phyloP scores from a whole-genome alignment of 2,797 vertebrate genomes.

The Propithecus perrieri region DNA sequence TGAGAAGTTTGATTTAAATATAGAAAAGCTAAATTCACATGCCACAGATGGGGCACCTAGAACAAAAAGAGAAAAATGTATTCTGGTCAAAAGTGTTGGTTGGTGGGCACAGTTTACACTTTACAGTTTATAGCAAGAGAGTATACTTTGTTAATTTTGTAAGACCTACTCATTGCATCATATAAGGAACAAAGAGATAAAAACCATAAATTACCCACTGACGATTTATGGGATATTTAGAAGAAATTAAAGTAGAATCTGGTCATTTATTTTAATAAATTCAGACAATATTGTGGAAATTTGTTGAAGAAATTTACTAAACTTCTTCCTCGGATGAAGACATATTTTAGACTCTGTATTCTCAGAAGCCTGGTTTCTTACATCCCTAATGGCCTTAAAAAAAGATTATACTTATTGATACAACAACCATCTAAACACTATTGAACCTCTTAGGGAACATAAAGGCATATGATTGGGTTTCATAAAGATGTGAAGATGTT shows the following conservation, averaged over 20 bases:
- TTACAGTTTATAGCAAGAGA: background rate
- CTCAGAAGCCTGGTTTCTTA: background rate
- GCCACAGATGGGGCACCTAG: conserved; percentile 32
- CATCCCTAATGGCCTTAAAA: background rate
- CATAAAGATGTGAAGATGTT: background rate
- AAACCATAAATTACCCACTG: background rate
- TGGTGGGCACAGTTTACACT: background rate
- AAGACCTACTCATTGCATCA: background rate
- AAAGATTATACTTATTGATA: background rate
- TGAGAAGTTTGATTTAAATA: conserved; percentile 49
- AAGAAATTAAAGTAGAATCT: conserved; percentile 13
- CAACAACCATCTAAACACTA: background rate
- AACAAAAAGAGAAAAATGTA: conserved; percentile 26
- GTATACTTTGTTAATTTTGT: background rate
- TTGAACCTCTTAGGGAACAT: background rate
- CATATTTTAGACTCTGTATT: background rate
- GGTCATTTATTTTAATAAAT: background rate
- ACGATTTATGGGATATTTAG: background rate
- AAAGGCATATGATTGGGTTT: background rate
- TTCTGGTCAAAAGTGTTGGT: conserved; percentile 30
- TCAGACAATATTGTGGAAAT: background rate
- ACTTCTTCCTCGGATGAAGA: background rate
- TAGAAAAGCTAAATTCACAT: conserved; percentile 57
- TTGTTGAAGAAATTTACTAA: background rate
- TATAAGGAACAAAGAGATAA: background rate